Percentiles rank a stretch among this genome's conserved stretches.
Conservation (phyloP, 2,113 vertebrate genomes). For the Ploceus nigricollis region DNA sequence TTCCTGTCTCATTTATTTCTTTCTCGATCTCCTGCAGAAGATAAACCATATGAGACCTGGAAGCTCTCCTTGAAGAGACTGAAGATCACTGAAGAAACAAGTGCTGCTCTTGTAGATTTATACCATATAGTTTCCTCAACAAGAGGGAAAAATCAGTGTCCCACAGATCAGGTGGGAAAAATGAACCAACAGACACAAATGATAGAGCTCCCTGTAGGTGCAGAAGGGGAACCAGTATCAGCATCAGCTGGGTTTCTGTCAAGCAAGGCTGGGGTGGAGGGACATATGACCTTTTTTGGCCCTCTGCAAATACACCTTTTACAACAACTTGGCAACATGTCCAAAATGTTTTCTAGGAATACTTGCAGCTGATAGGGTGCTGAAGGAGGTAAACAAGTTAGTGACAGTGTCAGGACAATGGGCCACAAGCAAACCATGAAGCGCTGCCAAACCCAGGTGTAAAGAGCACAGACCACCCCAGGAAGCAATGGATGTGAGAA, state of each 20-base stretch:
- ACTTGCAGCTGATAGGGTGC: not conserved
- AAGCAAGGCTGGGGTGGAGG: not conserved
- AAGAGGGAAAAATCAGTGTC: not conserved
- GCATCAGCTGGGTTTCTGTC: not conserved
- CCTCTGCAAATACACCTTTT: not conserved
- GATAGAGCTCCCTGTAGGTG: not conserved
- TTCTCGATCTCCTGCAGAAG: not conserved
- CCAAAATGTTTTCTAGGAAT: not conserved
- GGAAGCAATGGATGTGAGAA: not conserved
- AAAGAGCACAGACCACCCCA: not conserved
- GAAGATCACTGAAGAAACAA: not conserved
- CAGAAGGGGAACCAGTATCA: not conserved
- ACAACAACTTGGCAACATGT: not conserved
- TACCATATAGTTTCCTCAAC: not conserved
- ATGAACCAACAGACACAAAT: not conserved
- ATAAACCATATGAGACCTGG: not conserved
- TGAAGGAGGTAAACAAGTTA: not conserved
- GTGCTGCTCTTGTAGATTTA: not conserved
- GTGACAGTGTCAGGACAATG: not conserved
- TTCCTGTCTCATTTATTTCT: not conserved
- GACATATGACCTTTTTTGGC: not conserved
- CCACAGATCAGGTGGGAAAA: not conserved
- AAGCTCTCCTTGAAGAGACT: not conserved
- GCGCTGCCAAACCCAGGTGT: fast-evolving
- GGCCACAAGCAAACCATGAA: not conserved